These are phyloP conservation scores for Mellilla xanthometata DNA, from an alignment of 2,888 invertebrate genomes.

Conservation along the genomic window DNA sequence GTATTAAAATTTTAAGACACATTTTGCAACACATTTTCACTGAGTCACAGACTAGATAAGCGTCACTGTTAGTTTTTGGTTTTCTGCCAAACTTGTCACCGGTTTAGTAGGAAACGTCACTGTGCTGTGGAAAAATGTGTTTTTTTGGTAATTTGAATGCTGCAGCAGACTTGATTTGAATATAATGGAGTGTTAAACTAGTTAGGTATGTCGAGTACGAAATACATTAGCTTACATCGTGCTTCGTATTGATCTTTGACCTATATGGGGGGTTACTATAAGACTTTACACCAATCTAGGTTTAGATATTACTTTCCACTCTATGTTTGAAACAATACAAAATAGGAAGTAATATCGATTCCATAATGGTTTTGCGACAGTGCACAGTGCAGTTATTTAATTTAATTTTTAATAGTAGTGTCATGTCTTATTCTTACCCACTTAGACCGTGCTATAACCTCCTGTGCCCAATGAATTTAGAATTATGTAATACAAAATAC, in stretches of 20 bases:
- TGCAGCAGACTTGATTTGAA: constrained; percentile 33
- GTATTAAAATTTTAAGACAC: constrained; percentile 33
- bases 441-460: no score
- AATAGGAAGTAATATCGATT: no score
- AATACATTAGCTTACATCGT: constrained; percentile 21
- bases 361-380: no score
- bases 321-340: no score
- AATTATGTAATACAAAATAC: no score
- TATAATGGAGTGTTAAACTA: constrained; percentile 18
- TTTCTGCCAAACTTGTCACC: constrained; percentile 25
- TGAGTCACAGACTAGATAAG: constrained; percentile 42
- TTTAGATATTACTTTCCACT: no score
- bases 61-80: constrained; percentile 30
- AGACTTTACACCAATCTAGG: no score
- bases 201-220: constrained; percentile 16
- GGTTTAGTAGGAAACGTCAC: constrained; percentile 10
- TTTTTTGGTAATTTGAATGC: constrained; percentile 13
- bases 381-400: no score
- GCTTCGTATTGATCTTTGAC: constrained; percentile 26
- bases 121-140: constrained; percentile 21
- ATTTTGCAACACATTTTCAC: constrained; percentile 53
- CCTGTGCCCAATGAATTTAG: no score
- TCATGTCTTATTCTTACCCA: no score
- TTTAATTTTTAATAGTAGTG: no score
- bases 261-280: constrained; percentile 10